These are phyloP conservation scores for Hydrozoanthus tunicans DNA, from an alignment of 64 coral and sea anemone genomes.

Conservation along the genomic window DNA sequence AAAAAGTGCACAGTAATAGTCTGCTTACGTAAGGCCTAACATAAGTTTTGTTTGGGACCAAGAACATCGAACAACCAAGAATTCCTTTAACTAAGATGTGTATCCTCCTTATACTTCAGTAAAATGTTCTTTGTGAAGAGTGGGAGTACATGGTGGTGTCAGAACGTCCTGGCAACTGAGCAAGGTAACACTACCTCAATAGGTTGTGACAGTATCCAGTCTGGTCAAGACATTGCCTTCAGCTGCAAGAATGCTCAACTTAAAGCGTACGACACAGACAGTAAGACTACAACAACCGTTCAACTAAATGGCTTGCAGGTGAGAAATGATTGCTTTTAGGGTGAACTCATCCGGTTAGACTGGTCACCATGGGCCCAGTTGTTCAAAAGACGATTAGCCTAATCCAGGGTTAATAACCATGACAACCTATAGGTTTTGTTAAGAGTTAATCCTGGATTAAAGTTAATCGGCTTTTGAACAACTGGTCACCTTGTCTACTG, in stretches of 20 bases:
- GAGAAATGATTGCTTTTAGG: background rate
- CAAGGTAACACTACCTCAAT: background rate
- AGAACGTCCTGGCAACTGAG: background rate
- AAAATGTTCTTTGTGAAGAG: slow-evolving; percentile 25
- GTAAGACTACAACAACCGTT: background rate
- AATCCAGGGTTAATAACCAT: background rate
- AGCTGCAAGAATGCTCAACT: slow-evolving; percentile 51
- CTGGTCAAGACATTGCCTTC: slow-evolving; percentile 43
- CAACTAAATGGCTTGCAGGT: slow-evolving; percentile 65
- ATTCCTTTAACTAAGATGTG: no score
- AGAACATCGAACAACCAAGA: no score
- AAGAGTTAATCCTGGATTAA: no score
- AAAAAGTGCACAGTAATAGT: no score
- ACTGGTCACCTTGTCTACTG: no score
- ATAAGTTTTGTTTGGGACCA: no score
- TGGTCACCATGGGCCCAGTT: no score
- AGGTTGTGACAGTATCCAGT: slow-evolving; percentile 22
- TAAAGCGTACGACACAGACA: background rate
- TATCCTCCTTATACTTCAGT: background rate
- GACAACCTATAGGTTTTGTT: no score
- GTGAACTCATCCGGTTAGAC: background rate
- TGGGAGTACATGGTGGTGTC: slow-evolving; percentile 1
- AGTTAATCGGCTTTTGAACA: no score
- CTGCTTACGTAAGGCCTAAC: no score
- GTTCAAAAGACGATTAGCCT: background rate